A percentile compares a stretch with the other conserved stretches of the same genome.
These are phyloP conservation scores for Apomyelois bistriatella DNA, from an alignment of 2,888 invertebrate species.

Conservation along the genomic window DNA sequence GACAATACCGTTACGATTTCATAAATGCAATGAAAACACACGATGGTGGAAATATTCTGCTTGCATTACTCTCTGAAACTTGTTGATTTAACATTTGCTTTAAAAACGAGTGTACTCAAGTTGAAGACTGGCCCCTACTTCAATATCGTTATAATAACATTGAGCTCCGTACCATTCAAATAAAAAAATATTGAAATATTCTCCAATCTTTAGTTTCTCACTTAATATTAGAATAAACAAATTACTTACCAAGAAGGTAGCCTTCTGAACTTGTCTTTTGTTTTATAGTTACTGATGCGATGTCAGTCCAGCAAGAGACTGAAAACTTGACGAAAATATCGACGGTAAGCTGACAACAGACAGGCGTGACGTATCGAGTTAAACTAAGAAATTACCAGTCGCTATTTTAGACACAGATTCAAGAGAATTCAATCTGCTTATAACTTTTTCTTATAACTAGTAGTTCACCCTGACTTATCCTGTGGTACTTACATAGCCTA, in stretches of 20 bases:
- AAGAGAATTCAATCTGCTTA: slow-evolving; percentile 23
- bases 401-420: slow-evolving; percentile 50
- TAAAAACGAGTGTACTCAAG: slow-evolving; percentile 48
- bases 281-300: slow-evolving; percentile 59
- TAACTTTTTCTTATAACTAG: slow-evolving; percentile 17
- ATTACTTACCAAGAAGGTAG: too few relatives aligned
- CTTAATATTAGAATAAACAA: too few relatives aligned
- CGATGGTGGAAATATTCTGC: slow-evolving; percentile 36
- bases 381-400: slow-evolving; percentile 51
- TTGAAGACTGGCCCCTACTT: slow-evolving; percentile 38
- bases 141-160: slow-evolving; percentile 53
- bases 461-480: too few relatives aligned
- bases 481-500: too few relatives aligned
- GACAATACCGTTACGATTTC: slow-evolving; percentile 30
- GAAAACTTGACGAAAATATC: slow-evolving; percentile 68
- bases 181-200: too few relatives aligned
- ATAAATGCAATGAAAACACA: slow-evolving; percentile 34
- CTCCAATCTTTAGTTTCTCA: too few relatives aligned
- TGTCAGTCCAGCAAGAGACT: slow-evolving; percentile 34
- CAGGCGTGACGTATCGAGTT: slow-evolving; percentile 60
- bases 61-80: slow-evolving; percentile 59
- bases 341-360: slow-evolving; percentile 56
- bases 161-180: slow-evolving; percentile 20
- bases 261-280: slow-evolving; percentile 17
- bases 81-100: slow-evolving; percentile 67